Evolutionary conservation across 37 sponge, comb jelly and placozoan genomes (phyloP).

Genomic region (Halisarca cf. caerulea): DNA sequence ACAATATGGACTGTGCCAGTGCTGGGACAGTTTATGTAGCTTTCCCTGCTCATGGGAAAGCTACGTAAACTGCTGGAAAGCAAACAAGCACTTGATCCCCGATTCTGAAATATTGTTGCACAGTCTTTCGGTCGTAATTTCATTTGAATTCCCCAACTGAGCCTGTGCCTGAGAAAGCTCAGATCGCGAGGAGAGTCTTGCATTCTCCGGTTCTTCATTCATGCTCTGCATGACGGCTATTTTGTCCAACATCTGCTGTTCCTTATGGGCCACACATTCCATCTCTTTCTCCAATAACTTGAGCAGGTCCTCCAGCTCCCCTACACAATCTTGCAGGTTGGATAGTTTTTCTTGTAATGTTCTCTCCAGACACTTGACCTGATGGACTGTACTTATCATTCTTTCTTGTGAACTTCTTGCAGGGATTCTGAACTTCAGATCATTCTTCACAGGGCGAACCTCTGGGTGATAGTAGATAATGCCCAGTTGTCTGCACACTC

Average conservation of each 20-base stretch:
- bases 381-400: no score
- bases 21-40: constrained; percentile 34
- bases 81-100: constrained; percentile 45
- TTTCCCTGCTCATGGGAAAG: constrained; percentile 41
- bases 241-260: background rate
- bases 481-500: no score
- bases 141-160: constrained; percentile 26
- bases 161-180: constrained; percentile 4
- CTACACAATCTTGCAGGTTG: background rate
- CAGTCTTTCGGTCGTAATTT: constrained; percentile 18
- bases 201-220: constrained; percentile 25
- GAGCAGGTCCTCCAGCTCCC: background rate
- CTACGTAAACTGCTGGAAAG: constrained; percentile 47
- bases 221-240: constrained; percentile 1
- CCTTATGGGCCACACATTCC: background rate
- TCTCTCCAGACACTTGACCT: no score
- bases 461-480: no score
- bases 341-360: no score
- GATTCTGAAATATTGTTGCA: background rate
- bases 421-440: no score
- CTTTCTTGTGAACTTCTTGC: no score
- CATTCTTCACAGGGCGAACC: no score
- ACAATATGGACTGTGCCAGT: constrained; percentile 47
- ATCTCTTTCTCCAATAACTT: constrained; percentile 7
- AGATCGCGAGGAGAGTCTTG: no score